Evolutionary conservation across 2,113 vertebrate genomes (phyloP).

Genomic region (Gavialis gangeticus): DNA sequence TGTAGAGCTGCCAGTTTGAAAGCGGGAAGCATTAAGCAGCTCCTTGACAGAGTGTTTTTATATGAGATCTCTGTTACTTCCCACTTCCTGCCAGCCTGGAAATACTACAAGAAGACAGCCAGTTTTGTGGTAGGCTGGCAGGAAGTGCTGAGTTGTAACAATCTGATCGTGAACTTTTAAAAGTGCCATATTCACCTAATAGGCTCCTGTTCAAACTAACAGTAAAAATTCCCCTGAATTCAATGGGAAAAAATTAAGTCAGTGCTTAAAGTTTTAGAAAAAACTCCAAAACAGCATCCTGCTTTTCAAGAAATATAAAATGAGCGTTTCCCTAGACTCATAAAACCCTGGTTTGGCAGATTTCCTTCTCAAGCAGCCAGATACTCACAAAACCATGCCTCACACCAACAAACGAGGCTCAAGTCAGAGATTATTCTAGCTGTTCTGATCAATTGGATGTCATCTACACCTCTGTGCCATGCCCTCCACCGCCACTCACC

Average conservation of each 20-base stretch:
- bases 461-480: too few relatives aligned
- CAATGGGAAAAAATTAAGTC: not conserved
- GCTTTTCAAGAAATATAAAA: not conserved
- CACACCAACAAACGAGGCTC: too few relatives aligned
- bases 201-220: too few relatives aligned
- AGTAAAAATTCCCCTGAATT: not conserved
- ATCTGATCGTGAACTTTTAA: not conserved
- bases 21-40: not conserved
- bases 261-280: not conserved
- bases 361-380: not conserved
- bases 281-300: not conserved
- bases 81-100: not conserved
- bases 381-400: not conserved
- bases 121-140: not conserved
- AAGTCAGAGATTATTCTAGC: too few relatives aligned
- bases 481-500: too few relatives aligned
- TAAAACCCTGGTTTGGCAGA: not conserved
- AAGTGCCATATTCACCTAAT: not conserved
- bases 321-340: not conserved
- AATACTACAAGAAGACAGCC: not conserved
- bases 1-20: not conserved
- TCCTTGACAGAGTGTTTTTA: not conserved
- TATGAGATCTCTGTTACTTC: not conserved
- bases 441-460: too few relatives aligned
- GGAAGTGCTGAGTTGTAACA: not conserved